Conservation (phyloP, 2,797 vertebrate genomes). For the Sylvilagus floridanus region DNA sequence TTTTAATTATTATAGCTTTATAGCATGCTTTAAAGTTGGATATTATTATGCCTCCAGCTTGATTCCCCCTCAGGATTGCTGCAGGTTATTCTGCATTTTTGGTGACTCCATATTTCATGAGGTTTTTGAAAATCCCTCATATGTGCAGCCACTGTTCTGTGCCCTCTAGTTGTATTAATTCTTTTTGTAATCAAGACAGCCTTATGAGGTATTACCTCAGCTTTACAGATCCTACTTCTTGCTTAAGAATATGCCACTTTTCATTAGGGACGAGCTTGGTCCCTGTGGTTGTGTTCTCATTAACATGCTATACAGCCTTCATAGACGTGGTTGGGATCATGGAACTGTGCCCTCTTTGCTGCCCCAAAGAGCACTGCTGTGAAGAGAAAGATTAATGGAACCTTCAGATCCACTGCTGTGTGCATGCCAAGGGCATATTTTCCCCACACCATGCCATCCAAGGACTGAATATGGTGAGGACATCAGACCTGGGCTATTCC, state of each 20-base stretch:
- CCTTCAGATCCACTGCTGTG: no score
- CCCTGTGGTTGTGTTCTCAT: no score
- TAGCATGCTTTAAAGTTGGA: no score
- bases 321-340: rapidly evolving
- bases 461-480: neutral
- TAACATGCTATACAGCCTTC: neutral
- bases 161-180: neutral
- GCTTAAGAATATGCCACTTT: neutral
- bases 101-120: no score
- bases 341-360: neutral
- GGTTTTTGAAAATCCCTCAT: no score
- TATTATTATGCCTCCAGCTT: no score
- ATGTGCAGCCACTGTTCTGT: neutral
- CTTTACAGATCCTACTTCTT: neutral
- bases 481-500: no score
- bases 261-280: neutral
- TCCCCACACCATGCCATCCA: neutral
- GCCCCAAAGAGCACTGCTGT: neutral
- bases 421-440: neutral
- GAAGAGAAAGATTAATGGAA: neutral
- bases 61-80: no score
- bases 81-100: no score
- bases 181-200: no score
- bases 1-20: no score
- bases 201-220: neutral